Evolutionary conservation across 2,113 vertebrate genomes (phyloP).

Genomic region (Rhinichthys klamathensis): DNA sequence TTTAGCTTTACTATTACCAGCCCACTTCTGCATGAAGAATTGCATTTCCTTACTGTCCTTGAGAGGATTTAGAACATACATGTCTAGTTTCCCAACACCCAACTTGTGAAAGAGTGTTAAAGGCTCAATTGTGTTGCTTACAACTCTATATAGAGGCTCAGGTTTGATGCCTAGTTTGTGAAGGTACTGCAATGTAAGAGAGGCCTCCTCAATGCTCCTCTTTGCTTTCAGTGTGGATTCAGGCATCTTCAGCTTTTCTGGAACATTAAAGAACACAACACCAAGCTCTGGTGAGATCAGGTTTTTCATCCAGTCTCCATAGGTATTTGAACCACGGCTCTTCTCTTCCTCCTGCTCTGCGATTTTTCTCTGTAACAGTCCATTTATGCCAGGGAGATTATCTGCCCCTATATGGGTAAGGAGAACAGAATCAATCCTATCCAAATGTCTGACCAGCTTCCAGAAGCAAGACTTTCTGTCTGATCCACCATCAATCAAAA

Average conservation of each 20-base stretch:
- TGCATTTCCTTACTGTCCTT: slow-evolving; percentile 99
- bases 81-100: slow-evolving; percentile 94
- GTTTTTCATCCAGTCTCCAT: slow-evolving; percentile 96
- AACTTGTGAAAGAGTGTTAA: slow-evolving; percentile 98
- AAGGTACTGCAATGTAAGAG: slow-evolving; percentile 92
- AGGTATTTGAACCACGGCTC: slow-evolving; percentile 88
- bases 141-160: slow-evolving; percentile 90
- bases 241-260: slow-evolving; percentile 89
- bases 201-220: slow-evolving; percentile 95
- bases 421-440: slow-evolving; percentile 94
- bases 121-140: slow-evolving; percentile 92
- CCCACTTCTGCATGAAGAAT: slow-evolving; percentile 99
- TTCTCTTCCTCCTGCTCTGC: slow-evolving; percentile 94
- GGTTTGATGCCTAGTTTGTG: slow-evolving; percentile 90
- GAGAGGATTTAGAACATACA: slow-evolving; percentile 96
- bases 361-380: slow-evolving; percentile 94
- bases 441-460: slow-evolving; percentile 96
- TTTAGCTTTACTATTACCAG: slow-evolving; percentile 98
- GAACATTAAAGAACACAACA: slow-evolving; percentile 97
- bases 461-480: slow-evolving; percentile 96
- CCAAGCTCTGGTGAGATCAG: slow-evolving; percentile 96
- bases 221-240: slow-evolving; percentile 93
- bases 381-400: slow-evolving; percentile 96
- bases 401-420: slow-evolving; percentile 98
- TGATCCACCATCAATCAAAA: slow-evolving; percentile 95